Percentiles rank a stretch among this genome's conserved stretches.
phyloP scores from a whole-genome alignment of 2,888 invertebrate genomes.

The Hemistola chrysoprasaria region DNA sequence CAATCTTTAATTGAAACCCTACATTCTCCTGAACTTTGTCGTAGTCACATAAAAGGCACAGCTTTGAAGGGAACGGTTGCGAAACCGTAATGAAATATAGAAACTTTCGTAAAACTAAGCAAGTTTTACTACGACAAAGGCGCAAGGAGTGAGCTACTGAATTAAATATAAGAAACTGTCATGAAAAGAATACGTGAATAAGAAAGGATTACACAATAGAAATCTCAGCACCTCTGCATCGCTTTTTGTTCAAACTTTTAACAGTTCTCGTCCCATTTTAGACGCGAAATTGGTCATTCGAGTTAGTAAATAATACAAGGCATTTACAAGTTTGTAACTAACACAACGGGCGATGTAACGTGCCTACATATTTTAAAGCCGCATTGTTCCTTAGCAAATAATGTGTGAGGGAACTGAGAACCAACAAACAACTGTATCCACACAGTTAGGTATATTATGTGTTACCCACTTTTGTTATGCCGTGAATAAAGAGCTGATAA shows the following conservation, averaged over 20 bases:
- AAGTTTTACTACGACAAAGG: too few species aligned
- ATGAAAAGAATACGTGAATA: constrained; percentile 21
- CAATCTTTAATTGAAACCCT: too few species aligned
- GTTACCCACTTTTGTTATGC: too few species aligned
- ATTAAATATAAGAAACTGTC: constrained; percentile 10
- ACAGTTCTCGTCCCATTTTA: too few species aligned
- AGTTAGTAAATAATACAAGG: background rate
- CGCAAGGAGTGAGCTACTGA: constrained; percentile 2
- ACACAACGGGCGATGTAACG: constrained; percentile 14
- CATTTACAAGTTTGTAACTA: constrained; percentile 9
- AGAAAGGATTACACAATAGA: constrained; percentile 7
- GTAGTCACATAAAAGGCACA: too few species aligned
- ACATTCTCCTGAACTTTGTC: too few species aligned
- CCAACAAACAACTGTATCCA: too few species aligned
- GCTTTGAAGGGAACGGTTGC: too few species aligned
- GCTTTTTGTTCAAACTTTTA: constrained; percentile 2
- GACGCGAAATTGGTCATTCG: background rate
- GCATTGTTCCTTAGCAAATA: constrained; percentile 17
- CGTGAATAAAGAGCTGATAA: too few species aligned
- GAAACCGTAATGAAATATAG: too few species aligned
- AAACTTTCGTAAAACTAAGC: too few species aligned
- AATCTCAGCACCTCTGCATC: background rate
- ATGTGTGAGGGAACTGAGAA: constrained; percentile 9
- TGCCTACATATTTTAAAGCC: constrained; percentile 24
- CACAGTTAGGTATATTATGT: too few species aligned